Conservation (phyloP, 1,140 invertebrate genomes). For the Acromyrmex echinatior region DNA sequence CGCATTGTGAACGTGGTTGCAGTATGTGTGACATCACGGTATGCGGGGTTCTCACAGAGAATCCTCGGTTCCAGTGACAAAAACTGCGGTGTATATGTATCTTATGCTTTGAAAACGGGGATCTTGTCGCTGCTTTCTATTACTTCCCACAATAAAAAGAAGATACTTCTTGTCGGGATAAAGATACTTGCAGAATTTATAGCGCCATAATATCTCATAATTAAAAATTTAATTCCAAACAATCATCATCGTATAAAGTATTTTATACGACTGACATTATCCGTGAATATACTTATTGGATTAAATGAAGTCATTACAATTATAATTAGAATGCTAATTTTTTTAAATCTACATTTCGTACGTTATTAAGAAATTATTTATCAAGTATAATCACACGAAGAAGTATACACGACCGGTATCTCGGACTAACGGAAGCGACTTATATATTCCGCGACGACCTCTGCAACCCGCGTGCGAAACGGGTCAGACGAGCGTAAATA, state of each 20-base stretch:
- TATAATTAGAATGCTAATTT: constrained; percentile 39
- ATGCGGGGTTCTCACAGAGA: constrained; percentile 81
- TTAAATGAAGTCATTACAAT: constrained; percentile 6
- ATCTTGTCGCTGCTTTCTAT: neutral
- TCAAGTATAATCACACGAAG: neutral
- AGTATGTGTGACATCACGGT: constrained; percentile 80
- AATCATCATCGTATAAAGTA: neutral
- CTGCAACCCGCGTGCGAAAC: constrained; percentile 68
- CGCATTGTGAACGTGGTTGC: constrained; percentile 71
- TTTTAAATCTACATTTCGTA: neutral
- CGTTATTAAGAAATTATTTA: constrained; percentile 1
- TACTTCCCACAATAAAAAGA: constrained; percentile 41
- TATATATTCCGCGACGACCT: constrained; percentile 56
- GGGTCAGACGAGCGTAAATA: constrained; percentile 63
- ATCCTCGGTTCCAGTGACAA: constrained; percentile 72
- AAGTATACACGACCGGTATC: constrained; percentile 18
- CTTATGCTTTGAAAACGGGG: constrained; percentile 31
- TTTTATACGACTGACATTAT: neutral
- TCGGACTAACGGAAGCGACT: constrained; percentile 68
- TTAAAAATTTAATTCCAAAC: constrained; percentile 31
- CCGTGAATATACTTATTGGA: neutral
- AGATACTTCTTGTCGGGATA: neutral
- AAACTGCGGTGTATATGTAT: constrained; percentile 68
- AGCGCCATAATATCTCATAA: neutral
- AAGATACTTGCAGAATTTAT: constrained; percentile 18